Conservation (phyloP, 2,797 vertebrate species). For the Setipinna tenuifilis region DNA sequence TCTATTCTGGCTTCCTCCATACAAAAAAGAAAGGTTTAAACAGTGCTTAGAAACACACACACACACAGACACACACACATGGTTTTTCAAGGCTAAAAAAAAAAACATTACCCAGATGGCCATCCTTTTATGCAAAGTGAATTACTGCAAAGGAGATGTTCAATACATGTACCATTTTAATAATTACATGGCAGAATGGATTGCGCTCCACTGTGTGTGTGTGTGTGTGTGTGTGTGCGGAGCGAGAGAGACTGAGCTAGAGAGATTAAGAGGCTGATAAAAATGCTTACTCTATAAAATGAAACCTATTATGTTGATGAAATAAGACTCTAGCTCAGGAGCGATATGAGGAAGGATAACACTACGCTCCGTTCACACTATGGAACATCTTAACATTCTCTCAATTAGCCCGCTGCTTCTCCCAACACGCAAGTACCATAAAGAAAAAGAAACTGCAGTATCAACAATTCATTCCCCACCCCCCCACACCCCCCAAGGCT, state of each 20-base stretch:
- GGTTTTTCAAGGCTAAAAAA: neutral
- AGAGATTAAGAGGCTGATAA: conserved; percentile 33
- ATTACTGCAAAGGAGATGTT: conserved; percentile 49
- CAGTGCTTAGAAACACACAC: neutral
- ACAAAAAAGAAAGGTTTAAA: neutral
- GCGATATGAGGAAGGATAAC: conserved; percentile 10
- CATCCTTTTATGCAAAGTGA: conserved; percentile 48
- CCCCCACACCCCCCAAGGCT: neutral
- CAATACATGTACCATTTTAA: conserved; percentile 38
- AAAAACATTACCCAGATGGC: conserved; percentile 42
- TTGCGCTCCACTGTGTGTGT: neutral
- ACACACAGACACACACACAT: neutral
- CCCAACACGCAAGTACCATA: neutral
- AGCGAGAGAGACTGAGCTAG: neutral
- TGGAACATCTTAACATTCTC: neutral
- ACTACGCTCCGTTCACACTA: neutral
- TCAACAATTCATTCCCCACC: neutral
- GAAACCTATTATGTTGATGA: conserved; percentile 22
- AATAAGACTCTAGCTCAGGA: neutral
- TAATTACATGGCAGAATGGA: conserved; percentile 25
- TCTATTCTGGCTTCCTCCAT: neutral
- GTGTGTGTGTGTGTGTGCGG: neutral
- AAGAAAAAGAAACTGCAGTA: neutral
- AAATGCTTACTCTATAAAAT: conserved; percentile 30
- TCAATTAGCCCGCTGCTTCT: neutral